phyloP scores from a whole-genome alignment of 2,797 vertebrate species.

The Melanogrammus aeglefinus region DNA sequence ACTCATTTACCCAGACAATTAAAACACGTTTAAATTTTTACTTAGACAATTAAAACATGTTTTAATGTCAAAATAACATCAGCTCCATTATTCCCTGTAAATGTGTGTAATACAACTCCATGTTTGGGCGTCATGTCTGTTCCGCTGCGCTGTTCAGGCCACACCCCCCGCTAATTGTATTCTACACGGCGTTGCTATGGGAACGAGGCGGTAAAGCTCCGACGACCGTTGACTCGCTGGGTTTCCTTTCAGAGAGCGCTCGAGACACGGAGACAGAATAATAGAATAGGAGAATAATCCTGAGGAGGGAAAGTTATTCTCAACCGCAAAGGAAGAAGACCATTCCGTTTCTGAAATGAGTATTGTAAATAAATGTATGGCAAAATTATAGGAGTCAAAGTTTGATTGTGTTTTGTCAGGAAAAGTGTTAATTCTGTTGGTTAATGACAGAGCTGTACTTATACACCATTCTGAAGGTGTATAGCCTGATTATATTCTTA shows the following conservation, averaged over 20 bases:
- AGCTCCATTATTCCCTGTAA: not conserved
- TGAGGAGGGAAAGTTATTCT: slow-evolving; percentile 40
- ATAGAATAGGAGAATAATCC: not conserved
- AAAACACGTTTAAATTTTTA: too few relatives aligned
- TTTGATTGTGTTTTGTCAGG: too few relatives aligned
- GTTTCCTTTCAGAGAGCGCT: slow-evolving; percentile 41
- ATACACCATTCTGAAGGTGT: not conserved
- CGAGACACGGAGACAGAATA: not conserved
- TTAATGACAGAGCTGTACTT: not conserved
- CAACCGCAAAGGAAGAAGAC: slow-evolving; percentile 61
- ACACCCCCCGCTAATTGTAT: slow-evolving; percentile 50
- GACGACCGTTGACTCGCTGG: slow-evolving; percentile 51
- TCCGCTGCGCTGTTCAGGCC: slow-evolving; percentile 19
- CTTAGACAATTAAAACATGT: too few relatives aligned
- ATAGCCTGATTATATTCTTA: not conserved
- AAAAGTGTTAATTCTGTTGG: not conserved
- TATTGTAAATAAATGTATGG: not conserved
- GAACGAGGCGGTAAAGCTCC: slow-evolving; percentile 48
- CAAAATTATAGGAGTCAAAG: too few relatives aligned
- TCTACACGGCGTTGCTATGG: slow-evolving; percentile 58
- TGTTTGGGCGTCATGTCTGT: slow-evolving; percentile 33
- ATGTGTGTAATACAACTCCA: slow-evolving; percentile 24
- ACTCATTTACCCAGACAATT: not conserved
- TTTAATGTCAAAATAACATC: not conserved
- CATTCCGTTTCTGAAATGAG: not conserved